Evolutionary conservation across 1,140 invertebrate genomes (phyloP), one percentile per base, ranked within the genome.

Genomic region (Habropoda laboriosa): DNA sequence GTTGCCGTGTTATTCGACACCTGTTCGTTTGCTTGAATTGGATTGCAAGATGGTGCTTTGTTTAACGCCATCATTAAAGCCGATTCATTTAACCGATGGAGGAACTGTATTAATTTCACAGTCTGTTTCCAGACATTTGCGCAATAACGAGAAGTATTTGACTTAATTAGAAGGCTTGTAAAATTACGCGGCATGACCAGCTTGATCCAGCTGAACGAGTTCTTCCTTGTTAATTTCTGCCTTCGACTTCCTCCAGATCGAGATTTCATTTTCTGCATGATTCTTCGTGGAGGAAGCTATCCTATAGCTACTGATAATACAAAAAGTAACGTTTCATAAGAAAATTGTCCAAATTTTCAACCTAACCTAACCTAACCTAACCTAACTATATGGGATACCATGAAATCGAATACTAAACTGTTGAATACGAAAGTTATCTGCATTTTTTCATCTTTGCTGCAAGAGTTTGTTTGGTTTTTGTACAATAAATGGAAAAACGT

Each of bases 51-150:
- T 38, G 13, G 12, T 30, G 2, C 18, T 6, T 30, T 16, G 13
- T 21, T 47, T 72, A 72, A 55, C 27, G 27, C 16, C 2, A 16
- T 42, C 27, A 16, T 45, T 58, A 45, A 60, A 30, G n/a, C 21
- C 24, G 13, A 63, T 58, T 60, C 38, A 35, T 58, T 45, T 5
- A n/a, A 8, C n/a, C 58, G 18, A 51, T 47, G 74, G n/a, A 70
- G 16, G 21, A 30, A 57, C 58, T 24, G 74, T 58, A 77, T 77
- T 77, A 77, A 70, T 77, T 77, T 70, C 74, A 70, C 74, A 70
- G 74, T 70, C 64, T 70, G 53, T 77, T 77, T 66, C 30, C 64
- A 38, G 21, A 18, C 51, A 32, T 58, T 32, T 38, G 42, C 40
- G 35, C 32, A 40, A 21, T 57, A 57, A 70, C 24, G 30, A n/a